A percentile compares a stretch with the other conserved stretches of the same genome.
Conservation (phyloP, 2,888 invertebrate species). For the Aphelenchoides bicaudatus region DNA sequence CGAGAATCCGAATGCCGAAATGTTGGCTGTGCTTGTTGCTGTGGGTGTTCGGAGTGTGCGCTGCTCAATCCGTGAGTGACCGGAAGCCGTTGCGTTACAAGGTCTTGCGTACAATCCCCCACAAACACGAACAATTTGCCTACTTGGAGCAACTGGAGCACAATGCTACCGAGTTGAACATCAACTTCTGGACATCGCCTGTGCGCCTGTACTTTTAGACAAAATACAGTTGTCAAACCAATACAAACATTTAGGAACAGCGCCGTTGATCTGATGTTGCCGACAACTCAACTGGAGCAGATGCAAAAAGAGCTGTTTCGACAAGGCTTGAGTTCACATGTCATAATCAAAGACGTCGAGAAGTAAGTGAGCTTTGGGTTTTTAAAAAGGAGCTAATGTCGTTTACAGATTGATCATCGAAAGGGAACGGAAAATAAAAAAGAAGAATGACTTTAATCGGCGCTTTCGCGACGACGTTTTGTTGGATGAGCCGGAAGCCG, state of each 20-base stretch:
- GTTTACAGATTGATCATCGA: constrained; percentile 35
- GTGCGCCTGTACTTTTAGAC: constrained; percentile 65
- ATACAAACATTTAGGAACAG: too few relatives aligned
- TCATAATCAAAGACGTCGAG: constrained; percentile 56
- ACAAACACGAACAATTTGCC: constrained; percentile 23
- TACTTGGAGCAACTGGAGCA: constrained; percentile 28
- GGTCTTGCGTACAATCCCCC: constrained; percentile 27
- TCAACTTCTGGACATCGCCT: constrained; percentile 69
- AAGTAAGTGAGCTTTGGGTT: constrained; percentile 27
- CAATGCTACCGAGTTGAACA: constrained; percentile 34
- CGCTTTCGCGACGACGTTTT: constrained; percentile 29
- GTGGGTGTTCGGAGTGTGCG: background rate
- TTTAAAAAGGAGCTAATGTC: background rate
- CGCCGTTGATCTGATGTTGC: constrained; percentile 70
- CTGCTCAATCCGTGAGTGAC: background rate
- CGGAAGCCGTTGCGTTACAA: background rate
- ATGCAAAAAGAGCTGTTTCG: constrained; percentile 33
- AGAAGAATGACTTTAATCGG: constrained; percentile 23
- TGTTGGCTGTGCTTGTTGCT: too few relatives aligned
- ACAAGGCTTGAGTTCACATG: constrained; percentile 36
- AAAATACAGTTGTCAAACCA: too few relatives aligned
- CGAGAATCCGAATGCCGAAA: too few relatives aligned
- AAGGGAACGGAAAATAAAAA: constrained; percentile 32
- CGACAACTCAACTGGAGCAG: constrained; percentile 65
- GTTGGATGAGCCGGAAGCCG: background rate